Evolutionary conservation across 2,113 vertebrate species (phyloP), one percentile per base, ranked within the genome.

Genomic region (Rhinopomastus cyanomelas): DNA sequence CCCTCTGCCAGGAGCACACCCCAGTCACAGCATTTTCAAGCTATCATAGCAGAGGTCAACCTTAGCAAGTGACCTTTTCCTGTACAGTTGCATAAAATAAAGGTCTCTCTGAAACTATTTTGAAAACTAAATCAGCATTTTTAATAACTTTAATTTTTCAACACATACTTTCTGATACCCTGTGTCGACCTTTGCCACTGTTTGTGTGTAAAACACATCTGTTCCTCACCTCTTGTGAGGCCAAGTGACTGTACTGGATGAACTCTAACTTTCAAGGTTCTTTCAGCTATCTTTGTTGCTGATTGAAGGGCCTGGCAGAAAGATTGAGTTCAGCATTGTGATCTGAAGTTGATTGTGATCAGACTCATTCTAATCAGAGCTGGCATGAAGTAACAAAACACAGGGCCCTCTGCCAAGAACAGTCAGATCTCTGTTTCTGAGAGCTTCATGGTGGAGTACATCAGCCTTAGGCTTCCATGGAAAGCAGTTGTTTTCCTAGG

Each of bases 261-360:
- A 84, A 42, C 67, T 88, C 32, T 78, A 76, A 59, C 52, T 94
- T 84, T 91, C 68, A 91, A 89, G 86, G 57, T 83, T 91, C 78
- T 83, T 89, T 78, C 73, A 79, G 26, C 77, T 85, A 11, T 59
- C 86, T 88, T 81, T 88, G 55, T 66, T 90, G 66, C 56, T 62
- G 29, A 62, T 19, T 73, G 78, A 94, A 94, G 66, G 39, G 26
- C 83, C 93, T 46, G 13, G 74, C 86, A 94, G 65, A 86, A 93
- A 73, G 66, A 57, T 48, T 1, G 1, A 51, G 11, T 77, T 94
- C 75, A 67, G 71, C 64, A 69, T 59, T 87, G 78, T 92, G 83
- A 91, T 90, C 81, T 85, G 67, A 94, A 93, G 88, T 88, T 94
- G 86, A 85, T 93, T 95, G 81, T 53, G 51, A 95, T 92, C 92